Evolutionary conservation across 2,113 vertebrate species (phyloP), one percentile per base, ranked within the genome.

Genomic region (Rhinichthys klamathensis): DNA sequence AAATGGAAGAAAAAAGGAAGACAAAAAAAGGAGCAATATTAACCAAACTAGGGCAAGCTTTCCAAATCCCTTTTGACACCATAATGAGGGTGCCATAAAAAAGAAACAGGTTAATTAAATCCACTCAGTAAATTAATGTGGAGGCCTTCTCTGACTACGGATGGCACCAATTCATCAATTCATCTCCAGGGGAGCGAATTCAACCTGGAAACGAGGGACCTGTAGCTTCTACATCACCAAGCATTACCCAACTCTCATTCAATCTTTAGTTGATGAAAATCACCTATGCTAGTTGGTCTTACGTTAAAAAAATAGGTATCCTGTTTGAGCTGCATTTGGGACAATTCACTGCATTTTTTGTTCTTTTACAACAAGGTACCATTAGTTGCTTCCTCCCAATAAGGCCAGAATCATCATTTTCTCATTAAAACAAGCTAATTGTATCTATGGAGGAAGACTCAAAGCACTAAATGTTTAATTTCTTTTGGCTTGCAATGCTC

Each of bases 21-120:
- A 75, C 51, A 13, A 74, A 78, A n/a, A 82, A 82, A 81, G 35
- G 70, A 86, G 72, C 73, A 65, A 75, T 74, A 38, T 67, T 84
- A 73, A 58, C 84, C 83, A 86, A 89, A 88, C 85, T 90, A 89
- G 90, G 88, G n/a, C 89, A 88, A 70, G 80, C 41, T 74, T 83
- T 77, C 80, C 84, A 82, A 86, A 87, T 89, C 90, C 89, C 88
- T 65, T 87, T 85, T 88, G 87, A 84, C 74, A 49, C 44, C 87
- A 74, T 89, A 89, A 90, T 88, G 88, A 91, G 87, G 61, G 80
- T 83, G 85, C 87, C 86, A 88, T 79, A 89, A 90, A 91, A 87
- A 82, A 87, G 84, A 90, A 89, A 80, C 89, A 90, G 89, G 85
- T 88, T 90, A 89, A 90, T 90, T 89, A 87, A 88, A 89, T 90